A percentile compares a stretch with the other conserved stretches of the same genome.
phyloP scores from a whole-genome alignment of 2,888 invertebrate species.

The Ophioninae sp. region DNA sequence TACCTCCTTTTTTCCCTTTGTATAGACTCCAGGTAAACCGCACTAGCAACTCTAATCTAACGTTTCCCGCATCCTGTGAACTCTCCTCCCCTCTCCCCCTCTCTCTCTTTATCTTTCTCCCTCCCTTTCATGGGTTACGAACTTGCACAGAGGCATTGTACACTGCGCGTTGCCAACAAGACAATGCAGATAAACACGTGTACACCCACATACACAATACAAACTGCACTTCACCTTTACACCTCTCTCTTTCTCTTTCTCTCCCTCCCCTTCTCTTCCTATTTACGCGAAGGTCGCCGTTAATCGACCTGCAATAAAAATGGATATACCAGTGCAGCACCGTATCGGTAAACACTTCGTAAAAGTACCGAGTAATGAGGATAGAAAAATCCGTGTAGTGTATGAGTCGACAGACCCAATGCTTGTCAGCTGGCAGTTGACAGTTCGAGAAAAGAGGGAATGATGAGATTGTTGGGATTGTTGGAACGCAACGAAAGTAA shows the following conservation, averaged over 20 bases:
- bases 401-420: background rate
- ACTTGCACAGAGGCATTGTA: slow-evolving; percentile 39
- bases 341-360: slow-evolving; percentile 25
- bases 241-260: slow-evolving; percentile 27
- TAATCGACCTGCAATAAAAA: slow-evolving; percentile 71
- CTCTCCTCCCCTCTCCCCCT: slow-evolving; percentile 8
- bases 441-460: too few species aligned
- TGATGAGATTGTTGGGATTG: too few species aligned
- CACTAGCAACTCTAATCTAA: slow-evolving; percentile 56
- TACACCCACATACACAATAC: slow-evolving; percentile 9
- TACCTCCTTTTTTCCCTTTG: slow-evolving; percentile 12
- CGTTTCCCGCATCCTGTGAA: slow-evolving; percentile 64
- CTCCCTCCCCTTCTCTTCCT: slow-evolving; percentile 19
- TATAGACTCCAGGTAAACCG: slow-evolving; percentile 36
- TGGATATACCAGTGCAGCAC: slow-evolving; percentile 34
- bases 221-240: slow-evolving; percentile 59
- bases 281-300: slow-evolving; percentile 71
- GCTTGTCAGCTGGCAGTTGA: background rate
- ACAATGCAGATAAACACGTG: slow-evolving; percentile 46
- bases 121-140: slow-evolving; percentile 52
- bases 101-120: background rate
- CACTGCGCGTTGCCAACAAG: slow-evolving; percentile 48
- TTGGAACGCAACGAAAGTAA: too few species aligned
- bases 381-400: slow-evolving; percentile 1
- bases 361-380: slow-evolving; percentile 1